Conservation (phyloP, 2,797 vertebrate species). For the Sebastes miniatus region DNA sequence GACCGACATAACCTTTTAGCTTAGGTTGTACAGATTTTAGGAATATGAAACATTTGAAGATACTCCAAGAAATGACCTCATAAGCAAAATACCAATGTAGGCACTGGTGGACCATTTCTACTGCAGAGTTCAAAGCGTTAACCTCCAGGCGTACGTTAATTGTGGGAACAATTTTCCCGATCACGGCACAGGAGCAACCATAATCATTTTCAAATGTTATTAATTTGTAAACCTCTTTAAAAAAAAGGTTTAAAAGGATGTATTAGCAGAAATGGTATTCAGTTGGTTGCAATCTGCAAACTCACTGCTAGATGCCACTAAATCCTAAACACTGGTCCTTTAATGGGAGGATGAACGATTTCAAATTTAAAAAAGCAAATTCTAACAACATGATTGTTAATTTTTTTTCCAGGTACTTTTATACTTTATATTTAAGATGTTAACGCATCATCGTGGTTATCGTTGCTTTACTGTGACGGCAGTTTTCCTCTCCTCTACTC, state of each 20-base stretch:
- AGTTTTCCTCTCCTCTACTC: conserved; percentile 46
- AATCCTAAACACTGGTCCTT: neutral
- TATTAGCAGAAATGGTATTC: neutral
- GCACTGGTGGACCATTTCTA: no score
- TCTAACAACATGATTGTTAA: neutral
- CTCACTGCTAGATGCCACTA: neutral
- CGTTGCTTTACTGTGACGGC: neutral
- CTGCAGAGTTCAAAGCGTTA: no score
- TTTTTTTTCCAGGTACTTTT: neutral
- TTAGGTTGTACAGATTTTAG: no score
- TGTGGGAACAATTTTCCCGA: neutral
- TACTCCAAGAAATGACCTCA: no score
- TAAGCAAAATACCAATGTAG: no score
- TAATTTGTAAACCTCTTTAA: neutral
- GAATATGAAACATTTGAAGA: no score
- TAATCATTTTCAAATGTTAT: neutral
- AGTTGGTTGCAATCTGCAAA: neutral
- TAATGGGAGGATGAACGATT: neutral
- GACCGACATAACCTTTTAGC: no score
- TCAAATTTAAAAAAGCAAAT: neutral
- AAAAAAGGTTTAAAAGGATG: neutral
- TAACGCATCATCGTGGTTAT: rapidly evolving
- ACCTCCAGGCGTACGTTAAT: no score
- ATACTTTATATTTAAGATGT: neutral
- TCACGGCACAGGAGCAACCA: rapidly evolving